Base-by-base conservation (phyloP, 2,888 invertebrate species). In the Zaprionus bogoriensis region DNA sequence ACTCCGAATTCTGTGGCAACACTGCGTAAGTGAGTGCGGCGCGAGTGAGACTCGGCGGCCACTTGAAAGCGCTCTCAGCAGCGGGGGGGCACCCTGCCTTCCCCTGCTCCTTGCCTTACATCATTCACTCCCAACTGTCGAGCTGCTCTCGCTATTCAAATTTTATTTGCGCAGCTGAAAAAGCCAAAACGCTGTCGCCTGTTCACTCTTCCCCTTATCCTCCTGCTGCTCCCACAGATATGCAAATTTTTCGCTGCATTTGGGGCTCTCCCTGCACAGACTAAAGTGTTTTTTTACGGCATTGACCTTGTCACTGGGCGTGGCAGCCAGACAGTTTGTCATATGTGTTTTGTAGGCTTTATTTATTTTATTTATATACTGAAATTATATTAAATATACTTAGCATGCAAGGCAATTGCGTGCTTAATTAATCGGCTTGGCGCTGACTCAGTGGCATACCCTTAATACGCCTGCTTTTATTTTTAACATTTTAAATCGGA, bases 1-100 rank as follows among this genome's bases (percentile, higher is more conserved):
- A 50, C 52, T 52, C 38, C 32, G 48, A 53, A 53, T 17, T 17
- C 17, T 36, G 32, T 2, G 14, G 32, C 14, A 7, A 14, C 27
- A 27, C 1, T 27, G 27, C 6, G 27, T 27, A 59, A 55, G 50
- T 51, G 39, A 65, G 46, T 55, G 30, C 38, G 25, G 38, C 14
- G 51, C 7, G 47, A 52, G 51, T 46, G 48, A 44, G 48, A 25
- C 41, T 67, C 23, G 51, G 39, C 22, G 66, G 45, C 41, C 68
- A 67, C 68, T 68, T 62, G 20, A 62, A 52, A 50, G 53, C 53
- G 48, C 67, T 59, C 58, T 61, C 61, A 66, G 48, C 71, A 66
- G n/a, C n/a, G n/a, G n/a, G n/a, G n/a, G n/a, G n/a, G n/a, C n/a
- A n/a, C n/a, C n/a, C n/a, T n/a, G n/a, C n/a, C n/a, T n/a, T n/a